Percentiles rank a stretch among this genome's conserved stretches.
phyloP scores from a whole-genome alignment of 2,888 invertebrate genomes.

The Drosophila testacea region DNA sequence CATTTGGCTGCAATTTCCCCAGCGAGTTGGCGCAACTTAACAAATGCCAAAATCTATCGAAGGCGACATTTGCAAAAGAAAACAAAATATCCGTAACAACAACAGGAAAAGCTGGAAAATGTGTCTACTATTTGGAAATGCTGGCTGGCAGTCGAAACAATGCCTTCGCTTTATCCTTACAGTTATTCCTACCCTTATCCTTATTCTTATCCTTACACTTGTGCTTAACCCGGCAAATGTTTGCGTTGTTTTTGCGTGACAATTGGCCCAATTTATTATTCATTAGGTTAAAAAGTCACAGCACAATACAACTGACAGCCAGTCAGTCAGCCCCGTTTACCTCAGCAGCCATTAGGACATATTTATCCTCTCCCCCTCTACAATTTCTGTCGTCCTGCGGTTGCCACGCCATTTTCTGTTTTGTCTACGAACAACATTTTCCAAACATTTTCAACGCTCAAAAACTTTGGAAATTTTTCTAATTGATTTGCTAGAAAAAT shows the following conservation, averaged over 20 bases:
- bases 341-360: slow-evolving; percentile 61
- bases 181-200: slow-evolving; percentile 35
- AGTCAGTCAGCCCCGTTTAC: slow-evolving; percentile 66
- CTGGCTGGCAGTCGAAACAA: slow-evolving; percentile 35
- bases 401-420: neutral
- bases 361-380: neutral
- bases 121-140: slow-evolving; percentile 77
- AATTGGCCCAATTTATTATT: slow-evolving; percentile 83
- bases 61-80: slow-evolving; percentile 73
- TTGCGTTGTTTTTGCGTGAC: slow-evolving; percentile 78
- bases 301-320: slow-evolving; percentile 74
- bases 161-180: slow-evolving; percentile 16
- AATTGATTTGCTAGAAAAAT: slow-evolving; percentile 62
- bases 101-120: slow-evolving; percentile 52
- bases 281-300: slow-evolving; percentile 82
- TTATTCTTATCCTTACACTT: slow-evolving; percentile 18
- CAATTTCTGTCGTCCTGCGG: neutral
- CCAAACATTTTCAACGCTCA: slow-evolving; percentile 47
- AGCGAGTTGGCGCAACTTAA: slow-evolving; percentile 64
- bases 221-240: slow-evolving; percentile 13
- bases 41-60: slow-evolving; percentile 82
- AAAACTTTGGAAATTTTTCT: slow-evolving; percentile 57
- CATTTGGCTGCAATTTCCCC: slow-evolving; percentile 69
- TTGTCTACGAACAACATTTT: slow-evolving; percentile 7
- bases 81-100: slow-evolving; percentile 13